Conservation (phyloP, 1,140 invertebrate species). For the Caenorhabditis briggsae region DNA sequence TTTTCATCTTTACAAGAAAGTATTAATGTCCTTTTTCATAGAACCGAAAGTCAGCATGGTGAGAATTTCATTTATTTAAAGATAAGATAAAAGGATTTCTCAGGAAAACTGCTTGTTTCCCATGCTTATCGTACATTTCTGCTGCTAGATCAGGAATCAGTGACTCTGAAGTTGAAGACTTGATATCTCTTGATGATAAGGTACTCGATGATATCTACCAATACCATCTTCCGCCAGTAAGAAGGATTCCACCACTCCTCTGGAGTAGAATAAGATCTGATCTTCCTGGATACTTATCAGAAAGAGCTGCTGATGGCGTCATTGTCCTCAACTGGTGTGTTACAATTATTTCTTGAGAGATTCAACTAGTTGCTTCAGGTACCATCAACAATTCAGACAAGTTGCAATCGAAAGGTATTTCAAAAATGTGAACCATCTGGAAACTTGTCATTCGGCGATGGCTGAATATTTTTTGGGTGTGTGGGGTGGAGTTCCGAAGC, state of each 20-base stretch:
- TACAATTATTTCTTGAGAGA: slow-evolving; percentile 68
- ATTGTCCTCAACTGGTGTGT: slow-evolving; percentile 98
- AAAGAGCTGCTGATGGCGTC: slow-evolving; percentile 94
- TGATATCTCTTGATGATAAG: slow-evolving; percentile 91
- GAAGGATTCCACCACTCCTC: slow-evolving; percentile 91
- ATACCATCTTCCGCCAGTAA: slow-evolving; percentile 94
- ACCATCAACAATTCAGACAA: slow-evolving; percentile 89
- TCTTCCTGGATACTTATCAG: slow-evolving; percentile 93
- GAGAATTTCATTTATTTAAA: background rate
- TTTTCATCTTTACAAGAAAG: slow-evolving; percentile 96
- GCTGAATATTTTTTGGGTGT: slow-evolving; percentile 94
- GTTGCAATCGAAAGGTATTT: slow-evolving; percentile 94
- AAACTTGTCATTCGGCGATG: slow-evolving; percentile 95
- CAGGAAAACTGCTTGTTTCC: slow-evolving; percentile 87
- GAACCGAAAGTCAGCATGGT: slow-evolving; percentile 89
- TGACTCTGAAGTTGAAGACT: slow-evolving; percentile 92
- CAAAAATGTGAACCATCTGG: slow-evolving; percentile 94
- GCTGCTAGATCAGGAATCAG: slow-evolving; percentile 91
- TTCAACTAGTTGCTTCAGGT: slow-evolving; percentile 68
- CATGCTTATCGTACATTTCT: slow-evolving; percentile 95
- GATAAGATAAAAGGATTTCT: background rate
- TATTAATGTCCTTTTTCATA: slow-evolving; percentile 95
- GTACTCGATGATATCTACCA: slow-evolving; percentile 96
- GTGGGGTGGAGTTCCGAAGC: slow-evolving; percentile 90
- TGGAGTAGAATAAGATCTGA: slow-evolving; percentile 96